Percentiles rank a stretch among this genome's conserved stretches.
These are phyloP conservation scores for Natrix natrix DNA, from an alignment of 2,797 vertebrate genomes.

Conservation along the genomic window DNA sequence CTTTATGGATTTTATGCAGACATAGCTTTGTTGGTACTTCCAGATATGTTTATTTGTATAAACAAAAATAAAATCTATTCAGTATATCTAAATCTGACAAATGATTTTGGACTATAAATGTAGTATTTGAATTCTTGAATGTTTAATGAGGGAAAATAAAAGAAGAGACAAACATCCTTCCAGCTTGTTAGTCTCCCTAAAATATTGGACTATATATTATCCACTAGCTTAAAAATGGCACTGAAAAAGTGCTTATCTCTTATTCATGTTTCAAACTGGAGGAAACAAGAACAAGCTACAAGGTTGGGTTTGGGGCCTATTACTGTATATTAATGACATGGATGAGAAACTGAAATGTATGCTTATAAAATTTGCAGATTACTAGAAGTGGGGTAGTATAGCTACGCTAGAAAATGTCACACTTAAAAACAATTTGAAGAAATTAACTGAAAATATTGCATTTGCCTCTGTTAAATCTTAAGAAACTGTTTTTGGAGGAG, in stretches of 20 bases:
- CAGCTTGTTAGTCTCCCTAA: neutral
- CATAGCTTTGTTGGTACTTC: neutral
- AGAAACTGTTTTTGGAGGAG: neutral
- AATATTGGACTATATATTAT: neutral
- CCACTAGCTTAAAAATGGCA: neutral
- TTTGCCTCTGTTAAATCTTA: neutral
- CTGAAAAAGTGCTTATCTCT: neutral
- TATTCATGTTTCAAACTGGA: neutral
- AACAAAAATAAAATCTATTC: neutral
- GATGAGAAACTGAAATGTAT: neutral
- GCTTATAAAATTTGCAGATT: neutral
- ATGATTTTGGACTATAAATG: neutral
- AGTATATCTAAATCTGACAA: neutral
- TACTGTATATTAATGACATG: neutral
- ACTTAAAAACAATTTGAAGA: neutral
- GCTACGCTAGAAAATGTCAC: neutral
- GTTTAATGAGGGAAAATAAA: neutral
- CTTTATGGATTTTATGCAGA: neutral
- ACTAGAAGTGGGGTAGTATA: neutral
- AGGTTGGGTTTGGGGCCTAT: neutral
- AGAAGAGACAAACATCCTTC: neutral
- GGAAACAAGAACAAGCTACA: neutral
- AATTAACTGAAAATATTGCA: neutral
- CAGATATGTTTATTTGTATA: neutral
- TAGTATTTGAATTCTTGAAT: neutral